Evolutionary conservation across 2,888 invertebrate genomes (phyloP).

Genomic region (Eupithecia exiguata): DNA sequence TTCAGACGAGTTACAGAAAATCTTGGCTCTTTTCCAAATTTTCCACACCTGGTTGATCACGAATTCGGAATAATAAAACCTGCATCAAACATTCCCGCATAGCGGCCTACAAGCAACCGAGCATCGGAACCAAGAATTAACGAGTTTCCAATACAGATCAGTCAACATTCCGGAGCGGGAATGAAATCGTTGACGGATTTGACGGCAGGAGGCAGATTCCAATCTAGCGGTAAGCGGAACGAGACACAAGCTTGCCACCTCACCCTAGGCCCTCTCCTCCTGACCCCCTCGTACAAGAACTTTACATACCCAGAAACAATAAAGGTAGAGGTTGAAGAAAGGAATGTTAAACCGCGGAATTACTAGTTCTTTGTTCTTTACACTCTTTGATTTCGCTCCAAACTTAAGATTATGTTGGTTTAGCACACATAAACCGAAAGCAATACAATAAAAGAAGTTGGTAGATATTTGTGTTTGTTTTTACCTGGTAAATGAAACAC

Average conservation of each 20-base stretch:
- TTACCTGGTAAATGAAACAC: conserved; percentile 24
- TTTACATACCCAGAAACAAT: conserved; percentile 10
- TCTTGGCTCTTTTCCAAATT: neutral
- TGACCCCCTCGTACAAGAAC: conserved; percentile 24
- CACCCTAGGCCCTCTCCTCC: conserved; percentile 30
- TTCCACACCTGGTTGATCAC: conserved; percentile 3
- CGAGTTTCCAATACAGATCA: conserved; percentile 41
- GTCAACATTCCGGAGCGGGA: conserved; percentile 48
- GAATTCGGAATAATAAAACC: conserved; percentile 4
- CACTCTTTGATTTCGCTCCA: conserved; percentile 15
- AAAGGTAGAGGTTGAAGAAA: conserved; percentile 6
- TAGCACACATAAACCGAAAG: conserved; percentile 1
- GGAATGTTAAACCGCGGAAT: conserved; percentile 2
- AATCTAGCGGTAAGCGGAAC: conserved; percentile 66
- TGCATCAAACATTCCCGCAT: conserved; percentile 35
- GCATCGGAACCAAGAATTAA: conserved; percentile 14
- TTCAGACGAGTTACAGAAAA: neutral
- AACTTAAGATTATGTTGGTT: conserved; percentile 6
- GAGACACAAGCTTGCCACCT: conserved; percentile 45
- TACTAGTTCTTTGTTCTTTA: conserved; percentile 4
- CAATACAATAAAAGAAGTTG: neutral
- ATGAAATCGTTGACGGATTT: conserved; percentile 67
- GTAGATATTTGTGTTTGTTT: conserved; percentile 11
- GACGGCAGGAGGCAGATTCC: conserved; percentile 68
- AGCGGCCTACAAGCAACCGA: conserved; percentile 4